A percentile compares a stretch with the other conserved stretches of the same genome.
phyloP scores from a whole-genome alignment of 2,113 vertebrate genomes.

The Meriones unguiculatus region DNA sequence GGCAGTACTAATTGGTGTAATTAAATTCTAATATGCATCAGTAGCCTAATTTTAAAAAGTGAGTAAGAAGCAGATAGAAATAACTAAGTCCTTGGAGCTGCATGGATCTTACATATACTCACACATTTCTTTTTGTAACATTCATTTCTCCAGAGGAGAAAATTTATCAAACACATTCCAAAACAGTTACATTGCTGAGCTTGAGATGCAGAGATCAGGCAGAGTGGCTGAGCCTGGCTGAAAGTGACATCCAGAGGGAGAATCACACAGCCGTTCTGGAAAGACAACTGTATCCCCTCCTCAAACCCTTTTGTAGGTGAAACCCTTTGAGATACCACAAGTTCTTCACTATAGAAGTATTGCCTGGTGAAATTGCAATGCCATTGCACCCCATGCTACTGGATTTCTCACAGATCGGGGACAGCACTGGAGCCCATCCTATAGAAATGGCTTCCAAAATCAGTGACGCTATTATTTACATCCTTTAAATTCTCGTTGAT shows the following conservation, averaged over 20 bases:
- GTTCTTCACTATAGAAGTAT: background rate
- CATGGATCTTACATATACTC: slow-evolving; percentile 57
- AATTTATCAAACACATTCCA: slow-evolving; percentile 37
- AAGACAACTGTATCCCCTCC: background rate
- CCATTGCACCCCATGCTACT: background rate
- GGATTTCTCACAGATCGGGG: background rate
- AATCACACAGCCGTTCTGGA: background rate
- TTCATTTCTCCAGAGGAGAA: slow-evolving; percentile 15
- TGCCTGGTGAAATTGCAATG: background rate
- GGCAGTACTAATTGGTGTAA: slow-evolving; percentile 88
- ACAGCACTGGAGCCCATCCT: background rate
- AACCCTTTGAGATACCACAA: background rate
- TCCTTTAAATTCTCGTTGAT: background rate
- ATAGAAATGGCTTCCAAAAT: background rate
- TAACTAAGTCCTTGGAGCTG: slow-evolving; percentile 76
- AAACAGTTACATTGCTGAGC: slow-evolving; percentile 30
- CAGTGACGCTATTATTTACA: background rate
- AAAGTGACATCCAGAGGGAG: background rate
- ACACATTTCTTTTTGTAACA: slow-evolving; percentile 49
- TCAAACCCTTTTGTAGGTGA: slow-evolving; percentile 1
- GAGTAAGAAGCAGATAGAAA: slow-evolving; percentile 79
- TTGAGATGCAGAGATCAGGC: background rate
- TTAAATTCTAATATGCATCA: slow-evolving; percentile 90
- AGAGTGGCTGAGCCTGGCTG: background rate
- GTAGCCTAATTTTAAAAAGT: slow-evolving; percentile 84